Evolutionary conservation across 2,888 invertebrate genomes (phyloP), one percentile per base, ranked within the genome.

Genomic region (Pherbina coryleti): DNA sequence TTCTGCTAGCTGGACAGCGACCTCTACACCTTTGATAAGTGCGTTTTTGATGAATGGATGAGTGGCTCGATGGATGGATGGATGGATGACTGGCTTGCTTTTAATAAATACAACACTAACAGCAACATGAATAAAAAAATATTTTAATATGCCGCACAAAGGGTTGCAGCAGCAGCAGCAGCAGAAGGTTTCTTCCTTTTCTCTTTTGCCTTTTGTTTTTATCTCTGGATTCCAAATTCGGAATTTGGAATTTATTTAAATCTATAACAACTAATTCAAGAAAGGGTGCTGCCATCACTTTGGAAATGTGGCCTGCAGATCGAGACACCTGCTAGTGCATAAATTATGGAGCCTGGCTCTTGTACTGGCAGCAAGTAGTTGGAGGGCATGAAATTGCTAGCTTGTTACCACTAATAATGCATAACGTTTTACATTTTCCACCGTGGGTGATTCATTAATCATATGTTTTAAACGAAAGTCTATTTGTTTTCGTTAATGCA

Each of bases 21-120:
- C 28, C 31, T 37, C 37, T 53, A 31, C 73, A 67, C 66, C 71
- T 67, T 53, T 67, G 80, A 81, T 17, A 78, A 81, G 78, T 82
- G 78, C 79, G 81, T 84, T 85, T 86, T 85, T 86, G 86, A 87
- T 87, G 86, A 86, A 87, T 88, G 86, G 86, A 85, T 87, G 88
- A 86, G 57, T 44, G 44, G 44, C 44, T 44, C 44, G 44, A 44
- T 44, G 44, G 57, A 60, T 60, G 66, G 37, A 55, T 28, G 55
- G 75, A 67, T 75, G 22, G 55, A 25, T 67, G 64, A n/a, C 64
- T 25, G 31, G 5, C 64, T 64, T 28, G 64, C 31, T 31, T 28
- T 31, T 64, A n/a, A n/a, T 28, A n/a, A 31, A 14, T 5, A 17
- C 62, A 62, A 17, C 25, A 31, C 14, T 14, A 60, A 25, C 2